Evolutionary conservation across 2,888 invertebrate genomes (phyloP), one percentile per base, ranked within the genome.

Genomic region (Cosmopolites sordidus): DNA sequence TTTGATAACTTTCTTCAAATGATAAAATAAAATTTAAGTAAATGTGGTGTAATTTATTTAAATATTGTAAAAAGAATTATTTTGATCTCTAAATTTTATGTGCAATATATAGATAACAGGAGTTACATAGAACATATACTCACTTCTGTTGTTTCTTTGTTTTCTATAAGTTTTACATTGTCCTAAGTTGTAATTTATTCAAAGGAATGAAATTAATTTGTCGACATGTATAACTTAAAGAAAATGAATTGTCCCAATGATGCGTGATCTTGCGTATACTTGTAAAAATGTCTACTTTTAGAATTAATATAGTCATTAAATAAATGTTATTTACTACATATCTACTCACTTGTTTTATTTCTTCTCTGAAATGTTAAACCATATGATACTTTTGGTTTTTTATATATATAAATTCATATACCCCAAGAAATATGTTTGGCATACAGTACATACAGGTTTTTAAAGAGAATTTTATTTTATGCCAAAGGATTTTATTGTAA

Each of bases 311-410:
- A 64, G 59, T 65, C 65, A 51, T 56, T 64, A 62, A 68, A 67
- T 70, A 65, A 68, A 69, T 69, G 69, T 70, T 69, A 69, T 69
- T 69, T 68, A 68, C 63, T 68, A 66, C 55, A n/a, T 39, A 16
- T 22, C n/a, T n/a, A n/a, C n/a, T n/a, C n/a, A n/a, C n/a, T n/a
- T n/a, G n/a, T n/a, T n/a, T n/a, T n/a, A n/a, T n/a, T n/a, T n/a
- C n/a, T n/a, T n/a, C n/a, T n/a, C n/a, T n/a, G n/a, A n/a, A n/a
- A n/a, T n/a, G n/a, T n/a, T n/a, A n/a, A n/a, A n/a, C n/a, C n/a
- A n/a, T n/a, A n/a, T n/a, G n/a, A n/a, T n/a, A n/a, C n/a, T n/a
- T n/a, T n/a, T n/a, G n/a, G n/a, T n/a, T n/a, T n/a, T n/a, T n/a
- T n/a, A n/a, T n/a, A n/a, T n/a, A n/a, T n/a, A n/a, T n/a, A n/a